Base-by-base conservation (phyloP, 2,797 vertebrate genomes). In the Periophthalmus magnuspinnatus region DNA sequence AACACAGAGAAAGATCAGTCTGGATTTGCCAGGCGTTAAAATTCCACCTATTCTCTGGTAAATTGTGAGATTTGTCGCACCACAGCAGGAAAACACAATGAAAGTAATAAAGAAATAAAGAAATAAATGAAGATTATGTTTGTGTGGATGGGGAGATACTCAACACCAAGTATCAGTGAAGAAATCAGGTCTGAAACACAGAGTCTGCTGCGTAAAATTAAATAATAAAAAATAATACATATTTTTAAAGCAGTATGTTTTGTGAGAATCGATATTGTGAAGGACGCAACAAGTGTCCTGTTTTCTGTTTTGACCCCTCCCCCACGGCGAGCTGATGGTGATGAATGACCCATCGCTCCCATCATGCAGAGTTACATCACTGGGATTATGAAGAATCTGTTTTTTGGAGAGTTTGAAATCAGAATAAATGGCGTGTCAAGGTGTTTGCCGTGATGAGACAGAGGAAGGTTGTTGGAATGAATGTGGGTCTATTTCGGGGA, bases 291-390 rank as follows among this genome's bases (percentile, higher is more conserved):
- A 81, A 70, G 65, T 71, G 50, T 5, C 50, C 28, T 52, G 7
- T 50, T 50, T 6, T 19, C 14, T 50, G 74, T 71, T 79, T 80
- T 47, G 48, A 73, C 62, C 81, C 67, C 79, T 69, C 65, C 68
- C 65, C 63, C 67, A 78, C 33, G 76, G 69, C 65, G 66, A 50
- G 58, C 21, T 74, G 78, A 75, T 84, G 84, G 76, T 75, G 85
- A 87, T 67, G 84, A 84, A 87, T 80, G 81, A 86, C 75, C 80
- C 69, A 75, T 85, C 69, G 62, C 66, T 78, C 80, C 45, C 83
- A 82, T 76, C 71, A 81, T 83, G 78, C 70, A 78, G 69, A 83
- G 82, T 79, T 80, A 61, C 80, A 82, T 84, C 75, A 81, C 71
- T 76, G 69, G 36, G 65, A 68, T 72, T 78, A 70, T 73, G 56